A percentile compares a stretch with the other conserved stretches of the same genome.
These are phyloP conservation scores for Montifringilla adamsi DNA, from an alignment of 2,113 vertebrate genomes.

Conservation along the genomic window DNA sequence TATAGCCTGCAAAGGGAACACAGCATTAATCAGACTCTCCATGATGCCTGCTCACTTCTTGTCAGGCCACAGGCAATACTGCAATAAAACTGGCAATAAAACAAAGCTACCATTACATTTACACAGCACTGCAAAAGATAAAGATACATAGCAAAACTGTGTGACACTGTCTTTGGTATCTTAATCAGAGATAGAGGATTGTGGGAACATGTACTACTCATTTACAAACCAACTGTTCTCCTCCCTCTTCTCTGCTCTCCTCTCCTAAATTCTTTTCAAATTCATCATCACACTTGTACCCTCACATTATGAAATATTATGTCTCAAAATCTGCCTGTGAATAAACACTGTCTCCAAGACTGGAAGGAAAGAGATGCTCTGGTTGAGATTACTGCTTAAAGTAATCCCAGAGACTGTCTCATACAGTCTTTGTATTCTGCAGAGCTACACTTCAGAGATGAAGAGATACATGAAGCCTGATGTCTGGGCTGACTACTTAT, in stretches of 20 bases:
- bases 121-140: not conserved
- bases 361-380: not conserved
- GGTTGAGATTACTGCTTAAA: not conserved
- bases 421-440: not conserved
- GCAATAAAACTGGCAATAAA: not conserved
- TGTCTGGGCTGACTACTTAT: not conserved
- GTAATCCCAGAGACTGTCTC: not conserved
- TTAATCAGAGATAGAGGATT: not conserved
- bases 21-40: not conserved
- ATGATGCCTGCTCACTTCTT: not conserved
- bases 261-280: not conserved
- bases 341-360: not conserved
- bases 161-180: not conserved
- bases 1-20: constrained; percentile 78
- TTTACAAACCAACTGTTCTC: not conserved
- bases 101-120: not conserved
- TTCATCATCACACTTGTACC: not conserved
- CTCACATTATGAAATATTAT: not conserved
- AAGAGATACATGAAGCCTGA: not conserved
- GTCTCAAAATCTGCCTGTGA: not conserved
- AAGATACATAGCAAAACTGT: not conserved
- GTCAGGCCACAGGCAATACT: not conserved
- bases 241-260: not conserved
- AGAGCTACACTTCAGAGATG: not conserved
- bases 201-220: not conserved